Evolutionary conservation across 2,888 invertebrate genomes (phyloP).

Genomic region (Stratiomys singularior): DNA sequence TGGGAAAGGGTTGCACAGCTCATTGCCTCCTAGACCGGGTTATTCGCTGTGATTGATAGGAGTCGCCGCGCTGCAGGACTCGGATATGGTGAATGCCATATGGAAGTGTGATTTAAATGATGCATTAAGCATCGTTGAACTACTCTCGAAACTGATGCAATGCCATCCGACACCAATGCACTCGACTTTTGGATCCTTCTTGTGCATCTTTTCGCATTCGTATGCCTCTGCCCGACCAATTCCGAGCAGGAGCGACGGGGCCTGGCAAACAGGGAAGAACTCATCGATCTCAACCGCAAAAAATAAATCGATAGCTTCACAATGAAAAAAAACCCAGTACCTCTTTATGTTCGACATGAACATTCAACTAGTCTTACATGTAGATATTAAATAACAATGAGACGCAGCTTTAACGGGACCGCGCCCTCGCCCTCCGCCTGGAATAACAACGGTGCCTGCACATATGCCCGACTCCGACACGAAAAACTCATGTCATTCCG

Average conservation of each 20-base stretch:
- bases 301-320: neutral
- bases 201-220: too few relatives aligned
- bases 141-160: too few relatives aligned
- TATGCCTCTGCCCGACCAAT: too few relatives aligned
- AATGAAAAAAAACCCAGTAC: constrained; percentile 25
- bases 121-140: too few relatives aligned
- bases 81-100: neutral
- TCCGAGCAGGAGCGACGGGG: too few relatives aligned
- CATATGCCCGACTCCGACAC: constrained; percentile 49
- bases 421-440: neutral
- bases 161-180: too few relatives aligned
- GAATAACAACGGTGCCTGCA: neutral
- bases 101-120: constrained; percentile 18
- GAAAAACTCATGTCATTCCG: constrained; percentile 57
- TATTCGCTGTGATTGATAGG: constrained; percentile 36
- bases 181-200: too few relatives aligned
- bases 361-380: constrained; percentile 36
- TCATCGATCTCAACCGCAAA: neutral
- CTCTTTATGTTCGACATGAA: constrained; percentile 44
- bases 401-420: neutral
- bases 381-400: constrained; percentile 19
- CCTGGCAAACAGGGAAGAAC: too few relatives aligned
- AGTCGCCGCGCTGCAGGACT: neutral
- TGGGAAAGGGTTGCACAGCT: constrained; percentile 24
- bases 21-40: neutral